These are phyloP conservation scores for Ichneumoninae sp. DNA, from an alignment of 2,888 invertebrate species.

Conservation along the genomic window DNA sequence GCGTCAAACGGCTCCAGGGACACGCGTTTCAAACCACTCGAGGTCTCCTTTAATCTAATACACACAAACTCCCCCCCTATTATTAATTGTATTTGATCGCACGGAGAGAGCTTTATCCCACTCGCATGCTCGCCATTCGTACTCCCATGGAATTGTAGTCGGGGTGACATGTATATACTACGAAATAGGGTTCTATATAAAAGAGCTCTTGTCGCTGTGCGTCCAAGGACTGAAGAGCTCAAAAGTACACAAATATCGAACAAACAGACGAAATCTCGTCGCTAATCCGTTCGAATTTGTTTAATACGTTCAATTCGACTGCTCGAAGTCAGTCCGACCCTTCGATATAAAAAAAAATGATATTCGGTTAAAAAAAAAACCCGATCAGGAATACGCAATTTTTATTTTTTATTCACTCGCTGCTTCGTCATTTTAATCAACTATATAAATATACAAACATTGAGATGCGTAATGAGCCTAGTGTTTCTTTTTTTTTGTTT, in stretches of 20 bases:
- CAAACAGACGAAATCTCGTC: slow-evolving; percentile 38
- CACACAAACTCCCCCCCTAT: slow-evolving; percentile 49
- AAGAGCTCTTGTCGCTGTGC: slow-evolving; percentile 32
- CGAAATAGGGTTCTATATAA: slow-evolving; percentile 6
- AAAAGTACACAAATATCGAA: slow-evolving; percentile 34
- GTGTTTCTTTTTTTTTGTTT: neutral
- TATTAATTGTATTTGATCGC: slow-evolving; percentile 78
- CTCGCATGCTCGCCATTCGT: slow-evolving; percentile 60
- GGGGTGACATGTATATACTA: slow-evolving; percentile 35
- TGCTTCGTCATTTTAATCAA: slow-evolving; percentile 1
- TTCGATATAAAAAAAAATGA: neutral
- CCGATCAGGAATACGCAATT: neutral
- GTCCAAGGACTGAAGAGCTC: slow-evolving; percentile 18
- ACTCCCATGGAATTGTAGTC: slow-evolving; percentile 37
- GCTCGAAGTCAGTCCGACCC: neutral
- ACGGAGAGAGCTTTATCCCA: slow-evolving; percentile 64
- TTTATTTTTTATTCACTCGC: neutral
- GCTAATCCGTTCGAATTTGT: slow-evolving; percentile 34
- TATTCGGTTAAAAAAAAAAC: neutral
- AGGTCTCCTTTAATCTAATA: slow-evolving; percentile 55
- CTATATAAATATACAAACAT: slow-evolving; percentile 61
- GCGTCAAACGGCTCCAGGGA: slow-evolving; percentile 68
- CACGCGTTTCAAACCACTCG: slow-evolving; percentile 72
- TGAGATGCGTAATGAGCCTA: slow-evolving; percentile 26
- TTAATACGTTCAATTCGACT: neutral